phyloP scores from a whole-genome alignment of 2,888 invertebrate genomes.

The Deilephila elpenor region DNA sequence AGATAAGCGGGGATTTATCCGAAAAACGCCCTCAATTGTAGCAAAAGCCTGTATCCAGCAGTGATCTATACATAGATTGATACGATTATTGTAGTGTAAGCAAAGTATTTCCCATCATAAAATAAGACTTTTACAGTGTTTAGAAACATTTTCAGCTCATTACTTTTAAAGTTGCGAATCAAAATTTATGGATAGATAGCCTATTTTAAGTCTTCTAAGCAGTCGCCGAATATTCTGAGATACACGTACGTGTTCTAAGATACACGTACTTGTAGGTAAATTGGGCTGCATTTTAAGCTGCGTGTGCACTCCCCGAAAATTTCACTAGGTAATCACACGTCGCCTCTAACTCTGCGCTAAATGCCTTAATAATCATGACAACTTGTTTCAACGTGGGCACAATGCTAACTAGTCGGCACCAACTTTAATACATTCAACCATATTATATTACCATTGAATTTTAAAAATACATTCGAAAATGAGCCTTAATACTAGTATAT shows the following conservation, averaged over 20 bases:
- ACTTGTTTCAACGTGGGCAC: slow-evolving; percentile 78
- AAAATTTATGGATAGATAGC: too few relatives aligned
- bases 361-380: slow-evolving; percentile 81
- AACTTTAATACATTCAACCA: slow-evolving; percentile 64
- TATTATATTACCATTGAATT: slow-evolving; percentile 32
- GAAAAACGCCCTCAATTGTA: too few relatives aligned
- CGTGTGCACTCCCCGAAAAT: slow-evolving; percentile 36
- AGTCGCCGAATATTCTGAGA: background rate
- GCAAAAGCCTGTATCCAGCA: too few relatives aligned
- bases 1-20: too few relatives aligned
- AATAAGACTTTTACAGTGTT: too few relatives aligned
- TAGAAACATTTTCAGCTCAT: too few relatives aligned
- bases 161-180: too few relatives aligned
- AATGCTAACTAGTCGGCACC: slow-evolving; percentile 78
- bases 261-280: background rate
- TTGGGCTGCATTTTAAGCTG: background rate
- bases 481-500: background rate
- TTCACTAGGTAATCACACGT: slow-evolving; percentile 52
- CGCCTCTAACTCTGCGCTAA: slow-evolving; percentile 62
- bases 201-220: background rate
- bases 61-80: too few relatives aligned
- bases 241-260: too few relatives aligned
- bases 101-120: too few relatives aligned
- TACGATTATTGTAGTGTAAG: too few relatives aligned
- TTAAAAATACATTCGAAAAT: background rate